A percentile compares a stretch with the other conserved stretches of the same genome.
phyloP scores from a whole-genome alignment of 2,888 invertebrate species.

The Blastobasis adustella region DNA sequence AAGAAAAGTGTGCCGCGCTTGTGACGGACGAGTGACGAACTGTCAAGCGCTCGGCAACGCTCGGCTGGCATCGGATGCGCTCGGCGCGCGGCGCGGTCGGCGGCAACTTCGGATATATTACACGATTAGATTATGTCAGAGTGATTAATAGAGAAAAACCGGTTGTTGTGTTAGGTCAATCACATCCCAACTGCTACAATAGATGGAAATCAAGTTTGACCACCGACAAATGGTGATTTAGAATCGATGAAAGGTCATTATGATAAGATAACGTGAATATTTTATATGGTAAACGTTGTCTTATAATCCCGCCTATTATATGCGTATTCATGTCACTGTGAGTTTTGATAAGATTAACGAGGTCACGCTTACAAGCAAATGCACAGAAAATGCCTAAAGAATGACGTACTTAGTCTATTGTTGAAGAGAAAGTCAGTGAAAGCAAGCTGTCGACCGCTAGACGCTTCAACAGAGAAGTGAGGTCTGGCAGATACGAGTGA shows the following conservation, averaged over 20 bases:
- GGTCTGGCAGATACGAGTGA: slow-evolving; percentile 6
- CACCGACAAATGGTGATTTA: slow-evolving; percentile 32
- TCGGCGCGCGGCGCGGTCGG: slow-evolving; percentile 17
- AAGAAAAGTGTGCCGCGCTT: slow-evolving; percentile 54
- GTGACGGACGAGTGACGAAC: slow-evolving; percentile 65
- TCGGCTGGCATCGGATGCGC: slow-evolving; percentile 36
- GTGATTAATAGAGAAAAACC: slow-evolving; percentile 49
- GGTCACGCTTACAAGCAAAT: background rate
- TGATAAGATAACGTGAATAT: slow-evolving; percentile 17
- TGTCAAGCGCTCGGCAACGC: slow-evolving; percentile 55
- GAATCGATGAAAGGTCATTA: slow-evolving; percentile 16
- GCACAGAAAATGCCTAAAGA: slow-evolving; percentile 1
- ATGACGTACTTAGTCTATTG: slow-evolving; percentile 21
- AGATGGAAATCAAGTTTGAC: slow-evolving; percentile 28
- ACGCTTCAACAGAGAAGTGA: slow-evolving; percentile 23
- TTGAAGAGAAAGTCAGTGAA: slow-evolving; percentile 37
- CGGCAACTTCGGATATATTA: slow-evolving; percentile 29
- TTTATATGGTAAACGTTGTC: no score
- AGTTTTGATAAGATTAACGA: no score
- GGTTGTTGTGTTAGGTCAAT: slow-evolving; percentile 54
- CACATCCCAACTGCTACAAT: slow-evolving; percentile 34
- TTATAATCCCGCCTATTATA: no score
- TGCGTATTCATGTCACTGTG: no score
- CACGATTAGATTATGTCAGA: slow-evolving; percentile 57
- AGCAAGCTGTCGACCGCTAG: slow-evolving; percentile 22